Evolutionary conservation across 2,888 invertebrate species (phyloP), one percentile per base, ranked within the genome.

Genomic region (Eupithecia vulgata): DNA sequence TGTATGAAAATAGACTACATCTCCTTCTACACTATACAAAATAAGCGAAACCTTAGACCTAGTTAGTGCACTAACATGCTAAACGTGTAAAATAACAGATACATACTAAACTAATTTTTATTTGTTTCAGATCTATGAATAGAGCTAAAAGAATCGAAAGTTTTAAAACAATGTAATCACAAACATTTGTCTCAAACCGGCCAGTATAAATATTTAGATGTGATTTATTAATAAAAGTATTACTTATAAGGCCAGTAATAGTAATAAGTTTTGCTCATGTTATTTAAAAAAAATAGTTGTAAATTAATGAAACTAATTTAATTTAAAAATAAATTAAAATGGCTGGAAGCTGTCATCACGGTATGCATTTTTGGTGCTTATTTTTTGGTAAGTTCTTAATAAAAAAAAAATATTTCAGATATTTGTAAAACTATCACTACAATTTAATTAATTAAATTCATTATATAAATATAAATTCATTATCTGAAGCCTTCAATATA

Each of bases 201-300:
- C 79, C 79, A 77, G 79, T 79, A 79, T 3, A 48, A 21, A 45
- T 21, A 45, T 59, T 30, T 57, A 13, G 4, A 73, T 71, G 68
- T 73, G 75, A 73, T 62, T 73, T 67, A 34, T 7, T 5, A 34
- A 3, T 70, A 80, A 79, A 76, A 80, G 79, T 83, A 76, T 78
- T 74, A n/a, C n/a, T n/a, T n/a, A 71, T 76, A 71, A 74, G 72
- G 78, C 78, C 78, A 74, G 78, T 79, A 65, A 52, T 40, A 68
- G 62, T 65, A 67, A 71, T 75, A 45, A 48, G 64, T 30, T 68
- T 57, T 57, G 57, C 57, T 57, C 57, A 57, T 0, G 5, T 57
- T 57, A 25, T 25, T 57, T 13, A 25, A 8, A 25, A 12, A 57
- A 57, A 57, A 1, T 25, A 17, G 12, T 52, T 3, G 10, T 57